Evolutionary conservation across 2,888 invertebrate genomes (phyloP).

Genomic region (Helleia helle): DNA sequence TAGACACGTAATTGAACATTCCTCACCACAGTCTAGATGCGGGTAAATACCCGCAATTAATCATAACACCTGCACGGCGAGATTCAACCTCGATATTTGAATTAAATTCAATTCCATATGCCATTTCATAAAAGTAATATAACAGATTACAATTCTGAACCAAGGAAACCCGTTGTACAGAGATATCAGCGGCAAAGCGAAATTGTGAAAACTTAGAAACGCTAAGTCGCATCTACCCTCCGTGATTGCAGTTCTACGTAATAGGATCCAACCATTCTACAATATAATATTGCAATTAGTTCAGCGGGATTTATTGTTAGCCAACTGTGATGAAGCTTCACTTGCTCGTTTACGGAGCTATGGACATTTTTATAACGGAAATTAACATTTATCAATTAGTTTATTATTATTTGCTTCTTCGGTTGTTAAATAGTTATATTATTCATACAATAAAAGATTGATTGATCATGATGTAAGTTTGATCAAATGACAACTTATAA

Average conservation of each 20-base stretch:
- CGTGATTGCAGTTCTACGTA: slow-evolving; percentile 33
- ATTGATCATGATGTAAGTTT: too few species aligned
- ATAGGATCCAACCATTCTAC: slow-evolving; percentile 15
- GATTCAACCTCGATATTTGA: too few species aligned
- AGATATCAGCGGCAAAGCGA: slow-evolving; percentile 49
- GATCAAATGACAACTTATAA: too few species aligned
- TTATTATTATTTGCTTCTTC: too few species aligned
- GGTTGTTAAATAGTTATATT: too few species aligned
- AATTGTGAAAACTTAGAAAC: slow-evolving; percentile 65
- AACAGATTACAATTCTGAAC: slow-evolving; percentile 47
- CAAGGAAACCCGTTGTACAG: slow-evolving; percentile 48
- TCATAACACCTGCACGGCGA: too few species aligned
- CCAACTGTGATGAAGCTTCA: slow-evolving; percentile 10
- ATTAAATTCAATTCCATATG: too few species aligned
- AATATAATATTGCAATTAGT: slow-evolving; percentile 19
- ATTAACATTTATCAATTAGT: too few species aligned
- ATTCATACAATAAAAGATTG: too few species aligned
- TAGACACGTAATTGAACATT: too few species aligned
- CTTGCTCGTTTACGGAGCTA: slow-evolving; percentile 1
- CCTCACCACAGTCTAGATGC: too few species aligned
- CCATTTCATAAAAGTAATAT: slow-evolving; percentile 2
- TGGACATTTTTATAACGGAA: not conserved
- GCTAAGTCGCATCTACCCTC: slow-evolving; percentile 48
- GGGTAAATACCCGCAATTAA: too few species aligned
- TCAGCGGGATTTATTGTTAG: slow-evolving; percentile 19